Evolutionary conservation across 2,888 invertebrate genomes (phyloP).

Genomic region (Oeneis ivallda): DNA sequence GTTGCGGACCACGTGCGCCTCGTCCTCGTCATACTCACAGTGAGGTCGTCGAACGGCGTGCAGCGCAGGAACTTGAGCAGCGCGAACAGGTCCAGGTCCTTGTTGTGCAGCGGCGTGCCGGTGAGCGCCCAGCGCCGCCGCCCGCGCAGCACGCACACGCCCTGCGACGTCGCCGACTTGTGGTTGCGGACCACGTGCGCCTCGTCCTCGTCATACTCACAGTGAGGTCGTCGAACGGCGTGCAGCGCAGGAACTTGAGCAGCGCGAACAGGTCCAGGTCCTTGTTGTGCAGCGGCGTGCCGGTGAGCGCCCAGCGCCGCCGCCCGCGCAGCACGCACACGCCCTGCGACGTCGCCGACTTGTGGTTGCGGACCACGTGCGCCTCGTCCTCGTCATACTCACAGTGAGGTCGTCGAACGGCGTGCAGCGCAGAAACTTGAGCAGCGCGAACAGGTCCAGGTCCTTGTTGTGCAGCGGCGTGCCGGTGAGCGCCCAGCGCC

Average conservation of each 20-base stretch:
- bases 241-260: conserved; percentile 90
- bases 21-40: too few species aligned
- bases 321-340: conserved; percentile 83
- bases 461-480: too few species aligned
- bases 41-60: too few species aligned
- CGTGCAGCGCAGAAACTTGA: too few species aligned
- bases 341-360: conserved; percentile 87
- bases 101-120: too few species aligned
- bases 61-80: too few species aligned
- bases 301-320: conserved; percentile 89
- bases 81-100: too few species aligned
- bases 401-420: too few species aligned
- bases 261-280: conserved; percentile 91
- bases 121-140: conserved; percentile 43
- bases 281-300: conserved; percentile 97
- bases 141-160: conserved; percentile 84
- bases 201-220: conserved; percentile 86
- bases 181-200: conserved; percentile 89
- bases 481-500: conserved; percentile 38
- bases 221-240: conserved; percentile 92
- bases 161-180: conserved; percentile 82
- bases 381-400: conserved; percentile 89
- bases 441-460: too few species aligned
- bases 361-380: conserved; percentile 94
- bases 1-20: too few species aligned